These are phyloP conservation scores for Esox niger DNA, from an alignment of 2,113 vertebrate genomes.

Conservation along the genomic window DNA sequence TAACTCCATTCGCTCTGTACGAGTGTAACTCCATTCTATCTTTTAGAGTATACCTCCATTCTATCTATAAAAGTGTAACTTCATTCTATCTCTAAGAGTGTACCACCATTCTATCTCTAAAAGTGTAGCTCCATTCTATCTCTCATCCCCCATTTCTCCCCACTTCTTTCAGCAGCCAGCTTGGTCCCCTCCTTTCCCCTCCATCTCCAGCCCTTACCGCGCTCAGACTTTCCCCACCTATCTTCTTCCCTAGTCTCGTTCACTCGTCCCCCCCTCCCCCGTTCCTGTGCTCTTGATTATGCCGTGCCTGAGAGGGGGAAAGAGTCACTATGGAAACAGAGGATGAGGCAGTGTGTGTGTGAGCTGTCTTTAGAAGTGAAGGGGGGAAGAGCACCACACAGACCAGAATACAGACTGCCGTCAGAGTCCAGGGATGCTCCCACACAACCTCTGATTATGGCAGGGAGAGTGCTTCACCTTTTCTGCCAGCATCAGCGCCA, in stretches of 20 bases:
- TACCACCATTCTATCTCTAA: too few species aligned
- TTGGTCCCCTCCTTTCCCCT: not conserved
- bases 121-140: too few species aligned
- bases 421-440: too few species aligned
- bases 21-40: slow-evolving; percentile 36
- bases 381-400: not conserved
- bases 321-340: slow-evolving; percentile 76
- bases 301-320: slow-evolving; percentile 62
- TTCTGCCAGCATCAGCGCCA: too few species aligned
- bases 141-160: not conserved
- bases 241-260: not conserved
- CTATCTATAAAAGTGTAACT: too few species aligned
- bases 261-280: slow-evolving; percentile 13
- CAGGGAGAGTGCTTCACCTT: too few species aligned
- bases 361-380: slow-evolving; percentile 34
- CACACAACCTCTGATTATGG: too few species aligned
- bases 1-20: slow-evolving; percentile 23
- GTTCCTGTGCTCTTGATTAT: too few species aligned
- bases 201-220: not conserved
- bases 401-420: too few species aligned
- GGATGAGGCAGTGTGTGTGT: slow-evolving; percentile 62
- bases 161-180: not conserved
- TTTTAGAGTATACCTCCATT: too few species aligned
- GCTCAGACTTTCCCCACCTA: too few species aligned
- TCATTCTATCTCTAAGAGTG: too few species aligned